phyloP scores from a whole-genome alignment of 2,888 invertebrate species.

The Tethea ocularis region DNA sequence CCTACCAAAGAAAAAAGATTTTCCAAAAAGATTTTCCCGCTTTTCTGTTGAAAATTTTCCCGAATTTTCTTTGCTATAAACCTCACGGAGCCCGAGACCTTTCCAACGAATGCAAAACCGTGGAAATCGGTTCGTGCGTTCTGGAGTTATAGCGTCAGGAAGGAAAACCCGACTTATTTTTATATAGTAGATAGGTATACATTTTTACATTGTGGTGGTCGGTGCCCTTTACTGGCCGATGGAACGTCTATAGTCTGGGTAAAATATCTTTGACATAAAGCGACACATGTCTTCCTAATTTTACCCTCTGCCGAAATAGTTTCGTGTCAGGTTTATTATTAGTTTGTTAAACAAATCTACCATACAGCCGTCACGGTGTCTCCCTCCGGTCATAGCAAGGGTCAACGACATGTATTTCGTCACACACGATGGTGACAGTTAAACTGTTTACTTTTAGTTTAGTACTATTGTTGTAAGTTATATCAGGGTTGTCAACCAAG shows the following conservation, averaged over 20 bases:
- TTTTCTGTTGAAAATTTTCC: too few relatives aligned
- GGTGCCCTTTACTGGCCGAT: too few relatives aligned
- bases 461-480: conserved; percentile 11
- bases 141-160: too few relatives aligned
- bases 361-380: conserved; percentile 30
- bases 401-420: conserved; percentile 34
- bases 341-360: conserved; percentile 33
- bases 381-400: conserved; percentile 20
- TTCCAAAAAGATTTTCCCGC: too few relatives aligned
- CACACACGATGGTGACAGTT: conserved; percentile 10
- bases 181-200: too few relatives aligned
- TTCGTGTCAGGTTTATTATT: conserved; percentile 29
- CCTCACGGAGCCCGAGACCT: too few relatives aligned
- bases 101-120: too few relatives aligned
- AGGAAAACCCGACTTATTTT: too few relatives aligned
- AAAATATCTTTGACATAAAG: not conserved
- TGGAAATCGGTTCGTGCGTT: too few relatives aligned
- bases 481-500: conserved; percentile 15
- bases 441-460: conserved; percentile 17
- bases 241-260: not conserved
- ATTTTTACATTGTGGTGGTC: too few relatives aligned
- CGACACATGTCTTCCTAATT: not conserved
- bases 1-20: too few relatives aligned
- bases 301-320: not conserved
- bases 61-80: too few relatives aligned